Conservation (phyloP, 2,888 invertebrate species). For the Cataglyphis cursor region DNA sequence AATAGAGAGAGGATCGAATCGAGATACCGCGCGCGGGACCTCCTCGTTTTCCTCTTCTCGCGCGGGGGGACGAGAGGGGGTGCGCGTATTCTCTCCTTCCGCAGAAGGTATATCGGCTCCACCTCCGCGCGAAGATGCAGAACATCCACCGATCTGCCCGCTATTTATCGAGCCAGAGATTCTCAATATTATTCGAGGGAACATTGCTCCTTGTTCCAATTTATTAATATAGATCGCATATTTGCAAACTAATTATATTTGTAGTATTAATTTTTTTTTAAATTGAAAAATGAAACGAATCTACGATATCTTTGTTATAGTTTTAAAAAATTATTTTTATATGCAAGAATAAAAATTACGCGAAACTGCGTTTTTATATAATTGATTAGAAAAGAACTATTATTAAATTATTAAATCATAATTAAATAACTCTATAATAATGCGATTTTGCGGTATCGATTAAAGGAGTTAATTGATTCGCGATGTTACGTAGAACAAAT, state of each 20-base stretch:
- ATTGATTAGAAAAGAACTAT: slow-evolving; percentile 4
- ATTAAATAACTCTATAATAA: background rate
- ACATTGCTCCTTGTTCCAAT: background rate
- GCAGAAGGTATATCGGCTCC: slow-evolving; percentile 53
- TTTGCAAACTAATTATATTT: background rate
- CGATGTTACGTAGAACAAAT: slow-evolving; percentile 16
- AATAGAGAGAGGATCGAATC: slow-evolving; percentile 73
- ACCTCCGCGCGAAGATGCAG: slow-evolving; percentile 60
- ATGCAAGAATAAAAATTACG: background rate
- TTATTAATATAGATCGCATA: background rate
- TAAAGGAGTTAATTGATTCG: background rate
- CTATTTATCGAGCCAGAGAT: slow-evolving; percentile 70
- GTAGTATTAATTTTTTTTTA: background rate
- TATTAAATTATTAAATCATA: background rate
- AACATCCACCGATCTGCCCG: slow-evolving; percentile 56
- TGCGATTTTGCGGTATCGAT: background rate
- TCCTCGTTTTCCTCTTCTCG: slow-evolving; percentile 32
- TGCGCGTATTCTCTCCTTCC: slow-evolving; percentile 26
- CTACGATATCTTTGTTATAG: background rate
- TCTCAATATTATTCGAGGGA: slow-evolving; percentile 56
- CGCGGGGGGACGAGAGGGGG: background rate
- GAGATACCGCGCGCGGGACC: slow-evolving; percentile 33
- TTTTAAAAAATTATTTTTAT: background rate
- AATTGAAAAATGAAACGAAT: background rate
- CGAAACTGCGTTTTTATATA: background rate